A percentile compares a stretch with the other conserved stretches of the same genome.
phyloP scores from a whole-genome alignment of 2,113 vertebrate species.

The Catharus minimus region DNA sequence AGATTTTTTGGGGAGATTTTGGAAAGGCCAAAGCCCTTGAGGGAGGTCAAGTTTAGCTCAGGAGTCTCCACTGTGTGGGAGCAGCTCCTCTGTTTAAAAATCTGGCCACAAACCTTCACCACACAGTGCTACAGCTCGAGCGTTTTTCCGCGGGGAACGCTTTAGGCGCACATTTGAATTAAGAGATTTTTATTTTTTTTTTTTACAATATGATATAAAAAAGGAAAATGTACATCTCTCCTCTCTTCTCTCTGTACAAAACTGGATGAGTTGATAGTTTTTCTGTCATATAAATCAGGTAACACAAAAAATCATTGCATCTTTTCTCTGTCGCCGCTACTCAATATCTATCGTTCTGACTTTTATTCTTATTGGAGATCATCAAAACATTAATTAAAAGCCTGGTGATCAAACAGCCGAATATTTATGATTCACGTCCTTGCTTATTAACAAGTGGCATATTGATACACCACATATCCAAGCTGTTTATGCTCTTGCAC shows the following conservation, averaged over 20 bases:
- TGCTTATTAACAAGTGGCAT: conserved; percentile 73
- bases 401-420: conserved; percentile 67
- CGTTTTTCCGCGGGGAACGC: conserved; percentile 52
- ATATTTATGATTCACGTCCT: conserved; percentile 72
- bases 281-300: conserved; percentile 72
- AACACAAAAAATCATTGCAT: conserved; percentile 65
- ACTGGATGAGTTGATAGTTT: conserved; percentile 64
- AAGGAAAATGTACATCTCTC: conserved; percentile 18
- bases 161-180: conserved; percentile 54
- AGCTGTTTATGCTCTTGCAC: conserved; percentile 57
- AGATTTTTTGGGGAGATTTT: neutral
- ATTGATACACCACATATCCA: conserved; percentile 66
- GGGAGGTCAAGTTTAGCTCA: neutral
- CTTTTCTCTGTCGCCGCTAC: conserved; percentile 53
- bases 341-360: conserved; percentile 67
- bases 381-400: conserved; percentile 77
- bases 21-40: neutral
- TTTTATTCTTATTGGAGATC: conserved; percentile 75
- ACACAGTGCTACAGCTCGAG: neutral
- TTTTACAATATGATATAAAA: conserved; percentile 46
- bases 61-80: neutral
- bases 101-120: conserved; percentile 18
- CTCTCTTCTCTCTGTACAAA: conserved; percentile 28
- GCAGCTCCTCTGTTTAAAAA: neutral
- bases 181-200: conserved; percentile 26